Percentiles rank a stretch among this genome's conserved stretches.
phyloP scores from a whole-genome alignment of 2,113 vertebrate genomes.

The Monopterus albus region DNA sequence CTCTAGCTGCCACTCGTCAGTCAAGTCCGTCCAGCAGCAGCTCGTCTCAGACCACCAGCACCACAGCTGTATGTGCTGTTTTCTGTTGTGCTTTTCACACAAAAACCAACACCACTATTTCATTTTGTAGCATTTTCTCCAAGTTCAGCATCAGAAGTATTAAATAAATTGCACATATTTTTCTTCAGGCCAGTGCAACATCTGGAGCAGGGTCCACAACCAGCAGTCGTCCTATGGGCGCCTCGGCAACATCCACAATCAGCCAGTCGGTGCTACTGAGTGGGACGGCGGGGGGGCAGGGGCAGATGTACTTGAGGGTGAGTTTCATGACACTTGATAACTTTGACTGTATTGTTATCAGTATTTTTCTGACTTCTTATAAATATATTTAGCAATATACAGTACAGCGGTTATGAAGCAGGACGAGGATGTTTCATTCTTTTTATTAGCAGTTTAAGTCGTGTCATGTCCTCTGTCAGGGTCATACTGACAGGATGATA shows the following conservation, averaged over 20 bases:
- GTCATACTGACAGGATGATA: background rate
- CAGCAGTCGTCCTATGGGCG: constrained; percentile 77
- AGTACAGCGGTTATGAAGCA: too few relatives aligned
- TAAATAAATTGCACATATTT: background rate
- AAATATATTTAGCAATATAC: too few relatives aligned
- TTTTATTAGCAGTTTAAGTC: too few relatives aligned
- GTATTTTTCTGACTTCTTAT: too few relatives aligned
- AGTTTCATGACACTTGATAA: constrained; percentile 39
- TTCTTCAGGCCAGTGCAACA: constrained; percentile 69
- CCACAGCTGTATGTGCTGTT: constrained; percentile 70
- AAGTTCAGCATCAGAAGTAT: too few relatives aligned
- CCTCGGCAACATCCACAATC: constrained; percentile 86
- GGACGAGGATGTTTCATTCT: too few relatives aligned
- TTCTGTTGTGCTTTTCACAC: too few relatives aligned
- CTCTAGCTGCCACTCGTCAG: constrained; percentile 93
- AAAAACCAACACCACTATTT: too few relatives aligned
- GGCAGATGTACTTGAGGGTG: constrained; percentile 98
- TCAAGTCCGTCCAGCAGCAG: constrained; percentile 91
- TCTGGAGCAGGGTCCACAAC: constrained; percentile 71
- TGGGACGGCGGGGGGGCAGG: constrained; percentile 88
- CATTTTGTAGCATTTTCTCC: too few relatives aligned
- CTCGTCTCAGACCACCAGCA: constrained; percentile 87
- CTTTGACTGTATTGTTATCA: too few relatives aligned
- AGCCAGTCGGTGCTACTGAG: constrained; percentile 95
- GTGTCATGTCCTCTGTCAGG: background rate